phyloP scores from a whole-genome alignment of 2,113 vertebrate genomes.

The Gyps fulvus region DNA sequence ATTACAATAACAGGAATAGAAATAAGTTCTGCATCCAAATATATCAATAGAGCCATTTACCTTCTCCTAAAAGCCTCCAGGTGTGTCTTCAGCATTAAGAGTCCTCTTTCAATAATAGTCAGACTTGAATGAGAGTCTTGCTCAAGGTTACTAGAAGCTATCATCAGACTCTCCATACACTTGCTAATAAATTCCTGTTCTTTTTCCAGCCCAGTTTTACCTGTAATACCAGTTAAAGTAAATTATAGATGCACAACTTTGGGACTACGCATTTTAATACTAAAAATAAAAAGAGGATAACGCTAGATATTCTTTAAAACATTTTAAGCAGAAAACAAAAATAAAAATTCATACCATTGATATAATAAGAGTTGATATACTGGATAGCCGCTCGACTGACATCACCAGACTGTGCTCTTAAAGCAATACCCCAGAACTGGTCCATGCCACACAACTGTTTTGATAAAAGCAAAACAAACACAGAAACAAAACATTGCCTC shows the following conservation, averaged over 20 bases:
- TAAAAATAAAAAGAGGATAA: background rate
- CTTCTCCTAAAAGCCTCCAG: constrained; percentile 97
- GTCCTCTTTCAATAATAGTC: constrained; percentile 95
- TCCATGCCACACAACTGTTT: constrained; percentile 96
- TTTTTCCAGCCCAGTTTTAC: constrained; percentile 97
- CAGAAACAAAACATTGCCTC: background rate
- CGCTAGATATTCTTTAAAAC: background rate
- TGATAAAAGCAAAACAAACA: background rate
- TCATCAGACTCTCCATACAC: constrained; percentile 99
- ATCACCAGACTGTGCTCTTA: constrained; percentile 94
- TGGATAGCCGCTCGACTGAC: constrained; percentile 98
- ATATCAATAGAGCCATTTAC: constrained; percentile 59
- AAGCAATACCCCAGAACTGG: constrained; percentile 97
- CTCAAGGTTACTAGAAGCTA: constrained; percentile 94
- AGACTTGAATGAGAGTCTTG: constrained; percentile 93
- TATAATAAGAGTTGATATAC: constrained; percentile 99
- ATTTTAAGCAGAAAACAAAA: background rate
- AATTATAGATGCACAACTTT: background rate
- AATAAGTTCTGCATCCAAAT: background rate
- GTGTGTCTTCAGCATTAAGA: constrained; percentile 98
- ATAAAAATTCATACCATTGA: constrained; percentile 83
- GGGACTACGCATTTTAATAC: background rate
- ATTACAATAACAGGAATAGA: background rate
- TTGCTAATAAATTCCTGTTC: constrained; percentile 99
- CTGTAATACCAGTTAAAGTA: constrained; percentile 65